Conservation (phyloP, 2,797 vertebrate species). For the Sebastes elongatus region DNA sequence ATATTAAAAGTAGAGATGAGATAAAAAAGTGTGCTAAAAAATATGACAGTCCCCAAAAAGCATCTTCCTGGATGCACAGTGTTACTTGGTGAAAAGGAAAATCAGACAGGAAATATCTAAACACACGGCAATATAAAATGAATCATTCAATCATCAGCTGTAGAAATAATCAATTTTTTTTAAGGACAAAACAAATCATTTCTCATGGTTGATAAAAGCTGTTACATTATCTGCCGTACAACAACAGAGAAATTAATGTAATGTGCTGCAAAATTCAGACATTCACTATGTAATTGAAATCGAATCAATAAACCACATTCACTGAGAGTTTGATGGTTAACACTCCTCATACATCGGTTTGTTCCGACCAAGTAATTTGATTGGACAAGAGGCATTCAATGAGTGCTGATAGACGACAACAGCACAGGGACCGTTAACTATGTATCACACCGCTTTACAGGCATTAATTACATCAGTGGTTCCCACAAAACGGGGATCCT, state of each 20-base stretch:
- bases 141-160: neutral
- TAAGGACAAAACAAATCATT: neutral
- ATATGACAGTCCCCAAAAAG: neutral
- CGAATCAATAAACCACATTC: neutral
- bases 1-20: neutral
- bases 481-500: too few relatives aligned
- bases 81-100: neutral
- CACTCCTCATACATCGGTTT: neutral
- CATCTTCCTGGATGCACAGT: neutral
- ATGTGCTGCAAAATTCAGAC: neutral
- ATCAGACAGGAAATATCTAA: neutral
- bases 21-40: neutral
- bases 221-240: neutral
- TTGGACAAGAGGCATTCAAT: neutral
- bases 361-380: neutral
- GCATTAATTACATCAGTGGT: neutral
- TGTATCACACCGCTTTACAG: neutral
- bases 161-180: neutral
- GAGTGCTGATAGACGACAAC: neutral
- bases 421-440: neutral
- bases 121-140: neutral
- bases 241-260: neutral
- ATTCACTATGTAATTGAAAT: neutral
- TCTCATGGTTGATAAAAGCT: neutral
- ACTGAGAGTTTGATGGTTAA: neutral